Base-by-base conservation (phyloP, 2,888 invertebrate genomes). In the Nemotelus nigrinus region DNA sequence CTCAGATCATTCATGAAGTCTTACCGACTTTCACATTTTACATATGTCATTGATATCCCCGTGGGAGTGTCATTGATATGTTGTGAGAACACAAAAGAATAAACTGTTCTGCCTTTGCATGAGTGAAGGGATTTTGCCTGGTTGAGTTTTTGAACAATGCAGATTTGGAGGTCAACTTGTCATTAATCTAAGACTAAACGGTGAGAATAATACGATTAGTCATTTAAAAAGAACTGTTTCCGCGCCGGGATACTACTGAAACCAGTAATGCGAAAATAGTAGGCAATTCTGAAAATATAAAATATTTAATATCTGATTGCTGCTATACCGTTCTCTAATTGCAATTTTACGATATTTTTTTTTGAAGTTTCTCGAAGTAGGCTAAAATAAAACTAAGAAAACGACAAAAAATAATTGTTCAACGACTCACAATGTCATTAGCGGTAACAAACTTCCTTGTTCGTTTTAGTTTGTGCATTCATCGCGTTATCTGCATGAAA, bases 171-270 rank as follows among this genome's bases (percentile, higher is more conserved):
- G 81, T 82, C 81, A 81, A 75, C 82, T 84, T 86, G 85, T 87
- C 86, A 86, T 85, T 82, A 80, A 83, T 81, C 83, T 84, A 87
- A 87, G 86, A 87, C 87, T 82, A 82, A 82, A 85, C 86, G 86
- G 85, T 87, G 87, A 87, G 87, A 87, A 87, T 87, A 87, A 86
- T 86, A 84, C 86, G 87, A 86, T 87, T 86, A 86, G 85, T 83
- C 84, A 85, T 85, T 81, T 80, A 25, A 25, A 25, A 25, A 25
- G 25, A 25, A 25, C 25, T 25, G 25, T 25, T 25, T 25, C 25
- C 25, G 25, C 25, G 25, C 25, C 25, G 25, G 25, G 25, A 25
- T 25, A 25, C 25, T 25, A 25, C 25, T 25, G 25, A 25, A 25
- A 25, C 1, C 25, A 25, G 25, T 25, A 25, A 25, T 25, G 25